These are phyloP conservation scores for Apamea sordens DNA, from an alignment of 2,888 invertebrate genomes.

Conservation along the genomic window DNA sequence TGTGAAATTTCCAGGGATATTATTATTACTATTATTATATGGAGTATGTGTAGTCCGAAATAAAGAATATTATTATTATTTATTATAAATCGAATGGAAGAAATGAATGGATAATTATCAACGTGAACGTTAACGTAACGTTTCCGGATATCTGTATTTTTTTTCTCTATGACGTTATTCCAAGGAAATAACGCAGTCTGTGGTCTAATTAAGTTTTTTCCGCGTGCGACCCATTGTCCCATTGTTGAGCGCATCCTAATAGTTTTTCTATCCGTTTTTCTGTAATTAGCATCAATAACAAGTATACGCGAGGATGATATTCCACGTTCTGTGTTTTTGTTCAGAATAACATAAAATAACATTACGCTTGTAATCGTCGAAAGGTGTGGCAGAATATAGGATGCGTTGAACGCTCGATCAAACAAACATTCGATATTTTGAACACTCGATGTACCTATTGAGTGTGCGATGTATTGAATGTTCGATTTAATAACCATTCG, in stretches of 20 bases:
- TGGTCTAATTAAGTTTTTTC: slow-evolving; percentile 47
- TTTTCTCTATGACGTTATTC: slow-evolving; percentile 37
- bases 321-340: slow-evolving; percentile 9
- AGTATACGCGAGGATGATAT: slow-evolving; percentile 7
- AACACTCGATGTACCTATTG: too few relatives aligned
- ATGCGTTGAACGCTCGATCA: too few relatives aligned
- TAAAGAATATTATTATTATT: too few relatives aligned
- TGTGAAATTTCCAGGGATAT: too few relatives aligned
- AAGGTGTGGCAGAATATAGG: accelerated
- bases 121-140: neutral
- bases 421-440: too few relatives aligned
- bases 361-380: neutral
- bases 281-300: slow-evolving; percentile 44
- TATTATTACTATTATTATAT: too few relatives aligned
- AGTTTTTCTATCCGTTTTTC: slow-evolving; percentile 46
- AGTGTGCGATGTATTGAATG: too few relatives aligned
- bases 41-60: too few relatives aligned
- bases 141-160: slow-evolving; percentile 37
- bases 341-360: too few relatives aligned
- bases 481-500: too few relatives aligned
- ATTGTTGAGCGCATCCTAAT: slow-evolving; percentile 39
- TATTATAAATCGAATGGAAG: neutral
- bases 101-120: neutral
- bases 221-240: slow-evolving; percentile 48
- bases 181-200: slow-evolving; percentile 48